phyloP scores from a whole-genome alignment of 2,797 vertebrate species.

The Aeoliscus strigatus region DNA sequence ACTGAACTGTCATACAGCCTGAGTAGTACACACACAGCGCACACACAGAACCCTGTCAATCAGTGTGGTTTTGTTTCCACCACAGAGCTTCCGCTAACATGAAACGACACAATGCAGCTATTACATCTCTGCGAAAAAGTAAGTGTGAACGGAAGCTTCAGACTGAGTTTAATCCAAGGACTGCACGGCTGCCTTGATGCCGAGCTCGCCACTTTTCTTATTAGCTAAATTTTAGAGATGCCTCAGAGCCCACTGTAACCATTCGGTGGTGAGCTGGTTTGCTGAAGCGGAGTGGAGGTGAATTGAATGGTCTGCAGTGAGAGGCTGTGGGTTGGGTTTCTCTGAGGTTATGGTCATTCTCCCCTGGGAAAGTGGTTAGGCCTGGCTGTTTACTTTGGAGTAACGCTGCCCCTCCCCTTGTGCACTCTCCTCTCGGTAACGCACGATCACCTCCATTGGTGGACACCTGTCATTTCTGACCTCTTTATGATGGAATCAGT shows the following conservation, averaged over 20 bases:
- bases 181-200: constrained; percentile 10
- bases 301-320: constrained; percentile 68
- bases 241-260: constrained; percentile 72
- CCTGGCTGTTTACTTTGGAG: constrained; percentile 75
- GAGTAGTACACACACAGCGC: neutral
- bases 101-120: constrained; percentile 5
- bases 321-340: constrained; percentile 73
- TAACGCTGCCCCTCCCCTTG: constrained; percentile 59
- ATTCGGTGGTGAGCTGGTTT: constrained; percentile 69
- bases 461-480: constrained; percentile 57
- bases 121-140: constrained; percentile 5
- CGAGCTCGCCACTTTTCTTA: constrained; percentile 30
- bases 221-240: constrained; percentile 45
- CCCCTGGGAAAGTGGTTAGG: constrained; percentile 78
- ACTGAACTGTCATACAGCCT: neutral
- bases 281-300: constrained; percentile 62
- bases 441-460: constrained; percentile 47
- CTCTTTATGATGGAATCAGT: constrained; percentile 13
- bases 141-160: neutral
- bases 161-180: constrained; percentile 1
- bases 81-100: constrained; percentile 1
- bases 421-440: constrained; percentile 51
- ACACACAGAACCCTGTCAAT: constrained; percentile 17
- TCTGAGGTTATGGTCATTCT: constrained; percentile 79
- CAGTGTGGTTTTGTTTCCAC: constrained; percentile 10